Percentiles rank a stretch among this genome's conserved stretches.
phyloP scores from a whole-genome alignment of 2,113 vertebrate genomes.

The Callipepla squamata region DNA sequence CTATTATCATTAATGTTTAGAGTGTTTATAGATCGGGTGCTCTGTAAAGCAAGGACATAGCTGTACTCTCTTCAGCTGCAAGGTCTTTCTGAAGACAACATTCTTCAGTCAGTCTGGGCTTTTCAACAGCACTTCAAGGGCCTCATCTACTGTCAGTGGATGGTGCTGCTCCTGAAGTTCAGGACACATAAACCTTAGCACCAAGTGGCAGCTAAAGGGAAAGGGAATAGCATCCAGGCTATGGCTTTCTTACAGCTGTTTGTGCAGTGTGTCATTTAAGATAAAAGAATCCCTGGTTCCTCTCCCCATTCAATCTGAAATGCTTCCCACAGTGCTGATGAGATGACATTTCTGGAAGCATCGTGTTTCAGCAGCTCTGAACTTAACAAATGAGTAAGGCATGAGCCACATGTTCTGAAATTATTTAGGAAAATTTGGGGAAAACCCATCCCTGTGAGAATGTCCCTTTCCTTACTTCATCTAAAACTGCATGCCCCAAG shows the following conservation, averaged over 20 bases:
- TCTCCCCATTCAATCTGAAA: not conserved
- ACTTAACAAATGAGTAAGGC: not conserved
- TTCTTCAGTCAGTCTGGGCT: not conserved
- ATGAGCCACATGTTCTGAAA: not conserved
- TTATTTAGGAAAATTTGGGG: not conserved
- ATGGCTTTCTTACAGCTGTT: accelerated
- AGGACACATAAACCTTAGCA: not conserved
- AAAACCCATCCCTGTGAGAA: not conserved
- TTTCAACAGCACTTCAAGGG: not conserved
- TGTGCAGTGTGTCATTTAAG: not conserved
- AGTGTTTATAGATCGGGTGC: not conserved
- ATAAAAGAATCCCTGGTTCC: not conserved
- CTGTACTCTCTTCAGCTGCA: not conserved
- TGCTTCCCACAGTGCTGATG: not conserved
- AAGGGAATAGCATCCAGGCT: not conserved
- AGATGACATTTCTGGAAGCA: not conserved
- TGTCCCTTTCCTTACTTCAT: not conserved
- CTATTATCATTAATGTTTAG: not conserved
- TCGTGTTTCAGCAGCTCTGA: not conserved
- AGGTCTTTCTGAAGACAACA: not conserved
- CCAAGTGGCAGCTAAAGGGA: not conserved
- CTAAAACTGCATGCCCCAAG: not conserved
- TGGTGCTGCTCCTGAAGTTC: not conserved
- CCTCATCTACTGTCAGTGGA: not conserved
- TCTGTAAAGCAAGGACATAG: accelerated